Percentiles rank a stretch among this genome's conserved stretches.
Evolutionary conservation across 2,888 invertebrate genomes (phyloP).

Genomic region (Polia nebulosa): DNA sequence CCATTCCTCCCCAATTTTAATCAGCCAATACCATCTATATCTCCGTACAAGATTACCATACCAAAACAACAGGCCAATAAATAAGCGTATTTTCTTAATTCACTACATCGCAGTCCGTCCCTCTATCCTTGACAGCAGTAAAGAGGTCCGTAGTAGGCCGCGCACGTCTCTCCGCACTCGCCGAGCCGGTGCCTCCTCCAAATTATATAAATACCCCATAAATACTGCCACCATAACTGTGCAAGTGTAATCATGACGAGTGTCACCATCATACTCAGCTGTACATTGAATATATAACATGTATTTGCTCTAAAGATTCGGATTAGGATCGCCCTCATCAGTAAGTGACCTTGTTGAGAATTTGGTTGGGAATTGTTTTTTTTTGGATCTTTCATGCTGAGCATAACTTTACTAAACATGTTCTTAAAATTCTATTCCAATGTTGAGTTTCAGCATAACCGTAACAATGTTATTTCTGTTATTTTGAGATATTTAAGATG

Average conservation of each 20-base stretch:
- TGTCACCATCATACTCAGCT: slow-evolving; percentile 62
- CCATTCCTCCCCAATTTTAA: slow-evolving; percentile 30
- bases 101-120: slow-evolving; percentile 54
- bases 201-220: slow-evolving; percentile 71
- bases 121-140: slow-evolving; percentile 60
- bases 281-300: slow-evolving; percentile 62
- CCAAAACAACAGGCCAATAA: slow-evolving; percentile 60
- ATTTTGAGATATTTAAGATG: neutral
- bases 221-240: slow-evolving; percentile 67
- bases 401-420: neutral
- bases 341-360: slow-evolving; percentile 35
- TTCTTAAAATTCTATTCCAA: neutral
- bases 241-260: slow-evolving; percentile 69
- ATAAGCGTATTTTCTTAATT: slow-evolving; percentile 62
- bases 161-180: slow-evolving; percentile 67
- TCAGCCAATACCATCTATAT: slow-evolving; percentile 59
- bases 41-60: slow-evolving; percentile 51
- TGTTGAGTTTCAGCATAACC: neutral
- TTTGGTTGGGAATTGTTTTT: neutral
- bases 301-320: slow-evolving; percentile 52
- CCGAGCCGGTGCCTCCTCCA: slow-evolving; percentile 64
- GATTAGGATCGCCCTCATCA: slow-evolving; percentile 53
- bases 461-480: neutral
- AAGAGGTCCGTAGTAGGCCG: slow-evolving; percentile 70
- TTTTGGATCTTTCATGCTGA: neutral